phyloP scores from a whole-genome alignment of 92 coral and sea anemone species.

The Heliopora coerulea region DNA sequence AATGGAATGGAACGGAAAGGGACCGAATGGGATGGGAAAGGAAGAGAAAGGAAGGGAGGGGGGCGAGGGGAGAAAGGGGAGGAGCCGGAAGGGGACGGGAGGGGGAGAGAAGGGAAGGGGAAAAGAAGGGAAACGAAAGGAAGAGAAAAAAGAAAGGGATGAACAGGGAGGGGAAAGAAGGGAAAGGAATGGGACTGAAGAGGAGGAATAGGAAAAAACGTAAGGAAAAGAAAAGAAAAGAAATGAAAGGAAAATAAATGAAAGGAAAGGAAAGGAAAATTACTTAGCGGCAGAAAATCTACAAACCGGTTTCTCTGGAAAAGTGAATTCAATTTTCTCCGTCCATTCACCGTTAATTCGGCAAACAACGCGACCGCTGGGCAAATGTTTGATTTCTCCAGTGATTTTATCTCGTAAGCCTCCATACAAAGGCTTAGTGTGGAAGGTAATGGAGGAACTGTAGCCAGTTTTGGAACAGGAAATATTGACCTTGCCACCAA shows the following conservation, averaged over 20 bases:
- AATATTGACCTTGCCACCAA: conserved; percentile 90
- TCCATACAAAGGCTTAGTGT: conserved; percentile 96
- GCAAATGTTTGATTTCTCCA: conserved; percentile 89
- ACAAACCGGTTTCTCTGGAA: conserved; percentile 80
- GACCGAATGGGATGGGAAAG: background rate
- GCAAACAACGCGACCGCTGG: conserved; percentile 80
- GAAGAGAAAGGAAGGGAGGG: background rate
- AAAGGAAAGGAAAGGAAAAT: background rate
- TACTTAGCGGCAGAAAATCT: background rate
- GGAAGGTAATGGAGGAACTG: conserved; percentile 89
- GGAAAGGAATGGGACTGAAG: background rate
- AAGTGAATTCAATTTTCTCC: conserved; percentile 71
- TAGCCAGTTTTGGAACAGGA: conserved; percentile 89
- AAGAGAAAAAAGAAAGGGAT: background rate
- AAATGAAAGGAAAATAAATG: background rate
- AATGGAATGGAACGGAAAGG: too few relatives aligned
- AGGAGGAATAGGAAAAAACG: background rate
- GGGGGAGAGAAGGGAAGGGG: background rate
- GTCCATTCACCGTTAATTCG: conserved; percentile 97
- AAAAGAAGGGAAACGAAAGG: background rate
- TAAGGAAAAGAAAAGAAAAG: background rate
- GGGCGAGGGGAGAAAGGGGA: background rate
- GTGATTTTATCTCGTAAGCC: conserved; percentile 90
- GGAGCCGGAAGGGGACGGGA: background rate
- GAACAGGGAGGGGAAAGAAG: background rate